A percentile compares a stretch with the other conserved stretches of the same genome.
phyloP scores from a whole-genome alignment of 2,888 invertebrate species.

The Bhutanitis thaidina region DNA sequence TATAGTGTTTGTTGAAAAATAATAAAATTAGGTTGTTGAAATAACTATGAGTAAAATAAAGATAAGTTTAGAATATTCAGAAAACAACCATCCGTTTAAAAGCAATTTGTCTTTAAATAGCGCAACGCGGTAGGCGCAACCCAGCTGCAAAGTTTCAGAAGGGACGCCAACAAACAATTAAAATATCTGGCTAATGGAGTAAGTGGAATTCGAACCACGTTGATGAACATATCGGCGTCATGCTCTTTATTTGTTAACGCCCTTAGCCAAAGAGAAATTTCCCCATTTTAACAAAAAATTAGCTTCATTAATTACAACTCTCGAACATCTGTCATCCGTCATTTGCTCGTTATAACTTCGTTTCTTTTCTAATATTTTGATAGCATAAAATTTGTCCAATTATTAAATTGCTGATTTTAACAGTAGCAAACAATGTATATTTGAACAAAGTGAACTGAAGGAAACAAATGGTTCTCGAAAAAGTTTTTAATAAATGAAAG shows the following conservation, averaged over 20 bases:
- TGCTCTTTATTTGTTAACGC: constrained; percentile 57
- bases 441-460: constrained; percentile 16
- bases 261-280: constrained; percentile 27
- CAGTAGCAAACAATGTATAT: constrained; percentile 18
- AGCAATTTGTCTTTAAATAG: constrained; percentile 77
- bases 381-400: constrained; percentile 19
- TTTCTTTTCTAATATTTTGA: constrained; percentile 20
- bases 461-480: constrained; percentile 25
- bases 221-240: constrained; percentile 71
- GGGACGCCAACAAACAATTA: constrained; percentile 66
- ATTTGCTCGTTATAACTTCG: constrained; percentile 32
- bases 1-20: too few relatives aligned
- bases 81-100: constrained; percentile 59
- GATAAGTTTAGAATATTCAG: constrained; percentile 28
- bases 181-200: constrained; percentile 78
- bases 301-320: constrained; percentile 49
- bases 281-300: constrained; percentile 41
- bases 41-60: neutral
- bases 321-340: constrained; percentile 38
- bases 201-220: constrained; percentile 65
- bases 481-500: constrained; percentile 27
- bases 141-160: constrained; percentile 71
- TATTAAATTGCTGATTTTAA: constrained; percentile 22
- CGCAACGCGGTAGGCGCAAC: constrained; percentile 59
- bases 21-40: too few relatives aligned